Evolutionary conservation across 2,113 vertebrate species (phyloP).

Genomic region (Coptodon bakossiorum): DNA sequence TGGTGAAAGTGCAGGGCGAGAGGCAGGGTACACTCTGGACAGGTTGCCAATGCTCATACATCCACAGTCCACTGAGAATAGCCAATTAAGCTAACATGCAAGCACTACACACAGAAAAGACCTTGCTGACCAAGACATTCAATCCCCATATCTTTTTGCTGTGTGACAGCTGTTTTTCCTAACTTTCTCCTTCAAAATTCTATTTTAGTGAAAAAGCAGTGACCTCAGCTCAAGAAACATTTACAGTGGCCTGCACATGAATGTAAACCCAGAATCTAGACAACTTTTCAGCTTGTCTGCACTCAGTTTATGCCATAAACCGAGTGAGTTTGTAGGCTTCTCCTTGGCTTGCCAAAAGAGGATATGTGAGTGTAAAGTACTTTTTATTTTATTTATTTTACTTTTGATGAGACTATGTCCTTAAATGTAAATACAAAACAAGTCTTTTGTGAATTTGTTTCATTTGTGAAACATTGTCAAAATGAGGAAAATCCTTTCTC

Average conservation of each 20-base stretch:
- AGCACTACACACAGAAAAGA: not conserved
- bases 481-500: not conserved
- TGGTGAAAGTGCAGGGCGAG: not conserved
- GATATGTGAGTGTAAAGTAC: not conserved
- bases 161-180: not conserved
- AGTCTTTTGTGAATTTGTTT: not conserved
- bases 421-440: not conserved
- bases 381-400: not conserved
- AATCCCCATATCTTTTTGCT: not conserved
- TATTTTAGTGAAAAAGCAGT: not conserved
- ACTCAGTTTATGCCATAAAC: not conserved
- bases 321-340: not conserved
- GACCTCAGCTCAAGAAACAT: not conserved
- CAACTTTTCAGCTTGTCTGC: not conserved
- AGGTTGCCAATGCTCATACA: not conserved
- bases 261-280: not conserved
- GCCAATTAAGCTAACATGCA: not conserved
- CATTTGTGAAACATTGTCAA: not conserved
- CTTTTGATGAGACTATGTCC: not conserved
- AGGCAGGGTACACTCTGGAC: not conserved
- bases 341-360: not conserved
- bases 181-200: not conserved
- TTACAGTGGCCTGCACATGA: not conserved
- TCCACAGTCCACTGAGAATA: not conserved
- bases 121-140: not conserved